Evolutionary conservation across 2,113 vertebrate species (phyloP).

Genomic region (Corythornis cristatus): DNA sequence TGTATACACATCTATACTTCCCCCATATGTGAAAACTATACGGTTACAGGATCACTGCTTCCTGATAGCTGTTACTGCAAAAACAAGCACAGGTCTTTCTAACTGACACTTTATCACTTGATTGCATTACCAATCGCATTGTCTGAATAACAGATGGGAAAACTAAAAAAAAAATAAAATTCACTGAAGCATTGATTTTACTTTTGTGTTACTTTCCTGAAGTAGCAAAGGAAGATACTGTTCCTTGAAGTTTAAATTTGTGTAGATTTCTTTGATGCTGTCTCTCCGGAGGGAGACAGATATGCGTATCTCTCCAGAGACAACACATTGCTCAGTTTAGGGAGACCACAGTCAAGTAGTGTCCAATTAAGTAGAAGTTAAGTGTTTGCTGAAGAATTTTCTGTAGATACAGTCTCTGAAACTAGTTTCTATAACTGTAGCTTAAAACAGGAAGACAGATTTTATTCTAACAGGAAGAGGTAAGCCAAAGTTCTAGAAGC

Average conservation of each 20-base stretch:
- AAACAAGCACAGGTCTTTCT: not conserved
- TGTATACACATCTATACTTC: not conserved
- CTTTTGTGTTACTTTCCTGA: not conserved
- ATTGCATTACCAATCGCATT: not conserved
- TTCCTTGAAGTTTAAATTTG: not conserved
- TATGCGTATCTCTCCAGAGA: not conserved
- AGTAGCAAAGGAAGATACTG: not conserved
- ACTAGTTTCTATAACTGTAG: not conserved
- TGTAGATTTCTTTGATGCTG: not conserved
- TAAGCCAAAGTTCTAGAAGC: not conserved
- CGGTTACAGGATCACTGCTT: not conserved
- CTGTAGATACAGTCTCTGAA: not conserved
- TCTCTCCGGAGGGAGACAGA: not conserved
- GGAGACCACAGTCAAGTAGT: not conserved
- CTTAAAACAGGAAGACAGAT: not conserved
- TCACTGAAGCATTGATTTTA: not conserved
- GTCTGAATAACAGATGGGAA: not conserved
- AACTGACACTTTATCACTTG: not conserved
- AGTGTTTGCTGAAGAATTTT: not conserved
- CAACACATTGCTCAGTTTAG: not conserved
- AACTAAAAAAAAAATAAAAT: not conserved
- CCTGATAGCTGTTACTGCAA: not conserved
- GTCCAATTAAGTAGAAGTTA: not conserved
- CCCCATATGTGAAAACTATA: not conserved
- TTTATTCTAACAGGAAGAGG: constrained; percentile 24